Base-by-base conservation (phyloP, 2,888 invertebrate genomes). In the Melangyna quadrimaculata region DNA sequence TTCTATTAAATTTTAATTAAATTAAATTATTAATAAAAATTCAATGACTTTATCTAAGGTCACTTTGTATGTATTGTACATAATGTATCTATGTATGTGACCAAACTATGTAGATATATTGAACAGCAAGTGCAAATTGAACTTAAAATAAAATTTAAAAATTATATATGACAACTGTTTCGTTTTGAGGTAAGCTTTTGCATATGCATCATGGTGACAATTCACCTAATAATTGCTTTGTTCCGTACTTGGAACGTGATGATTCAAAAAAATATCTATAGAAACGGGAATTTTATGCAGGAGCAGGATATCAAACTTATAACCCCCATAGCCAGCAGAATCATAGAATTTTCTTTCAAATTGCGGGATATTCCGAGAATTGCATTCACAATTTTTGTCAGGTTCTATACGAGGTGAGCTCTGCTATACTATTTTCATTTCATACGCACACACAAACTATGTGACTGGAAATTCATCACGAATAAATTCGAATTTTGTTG, bases 211-310 rank as follows among this genome's bases (percentile, higher is more conserved):
- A 12, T 24, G 27, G 43, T 78, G 78, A 83, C 79, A 79, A 84
- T 79, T 65, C 43, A 59, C 32, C 65, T 71, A 79, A 84, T 75
- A 79, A 84, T 79, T 84, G 79, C 79, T 71, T 71, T 75, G 74
- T 71, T 79, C 79, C 74, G 17, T 57, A 45, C 67, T 79, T 40
- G 74, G 9, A 61, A 79, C 74, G 79, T 84, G 83, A 79, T 79
- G 35, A 75, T 59, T 74, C 27, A 57, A 27, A 67, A 65, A 35
- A 35, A 9, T 40, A 32, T 67, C 9, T 22, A 53, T 57, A 29
- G 32, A 61, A 53, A 43, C 43, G 32, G 55, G 45, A 35, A 70
- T n/a, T 80, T 14, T 22, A 32, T 29, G 65, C 65, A 29, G 57
- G 37, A 71, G 65, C 65, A 29, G 57, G 37, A 71, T 84, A 78